Evolutionary conservation across 2,888 invertebrate species (phyloP).

Genomic region (Cataglyphis rosenhaueri): DNA sequence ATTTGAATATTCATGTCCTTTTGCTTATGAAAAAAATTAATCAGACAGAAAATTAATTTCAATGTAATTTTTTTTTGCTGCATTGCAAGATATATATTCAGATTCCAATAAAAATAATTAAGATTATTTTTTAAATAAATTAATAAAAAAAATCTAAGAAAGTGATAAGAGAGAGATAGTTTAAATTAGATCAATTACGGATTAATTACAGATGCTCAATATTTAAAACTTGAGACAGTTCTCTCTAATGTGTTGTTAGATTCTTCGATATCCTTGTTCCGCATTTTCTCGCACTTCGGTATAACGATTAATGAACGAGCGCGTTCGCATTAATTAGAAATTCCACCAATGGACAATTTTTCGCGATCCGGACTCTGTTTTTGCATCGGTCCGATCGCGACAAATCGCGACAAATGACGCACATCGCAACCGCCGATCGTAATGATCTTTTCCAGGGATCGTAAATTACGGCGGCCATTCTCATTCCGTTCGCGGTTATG

Average conservation of each 20-base stretch:
- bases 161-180: not conserved
- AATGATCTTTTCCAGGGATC: conserved; percentile 63
- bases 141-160: not conserved
- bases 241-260: not conserved
- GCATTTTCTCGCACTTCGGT: not conserved
- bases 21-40: not conserved
- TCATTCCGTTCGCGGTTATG: conserved; percentile 70
- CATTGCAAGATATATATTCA: not conserved
- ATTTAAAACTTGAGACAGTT: not conserved
- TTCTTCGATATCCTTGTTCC: not conserved
- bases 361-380: conserved; percentile 41
- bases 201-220: not conserved
- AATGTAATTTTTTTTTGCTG: not conserved
- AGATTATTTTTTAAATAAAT: not conserved
- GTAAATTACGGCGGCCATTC: conserved; percentile 65
- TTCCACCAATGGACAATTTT: conserved; percentile 36
- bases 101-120: no score
- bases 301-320: conserved; percentile 2
- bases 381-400: conserved; percentile 38
- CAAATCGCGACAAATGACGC: conserved; percentile 17
- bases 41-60: not conserved
- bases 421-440: conserved; percentile 35
- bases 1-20: not conserved
- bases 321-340: conserved; percentile 9
- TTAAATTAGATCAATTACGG: not conserved